Evolutionary conservation across 2,113 vertebrate genomes (phyloP).

Genomic region (Silurus asotus): DNA sequence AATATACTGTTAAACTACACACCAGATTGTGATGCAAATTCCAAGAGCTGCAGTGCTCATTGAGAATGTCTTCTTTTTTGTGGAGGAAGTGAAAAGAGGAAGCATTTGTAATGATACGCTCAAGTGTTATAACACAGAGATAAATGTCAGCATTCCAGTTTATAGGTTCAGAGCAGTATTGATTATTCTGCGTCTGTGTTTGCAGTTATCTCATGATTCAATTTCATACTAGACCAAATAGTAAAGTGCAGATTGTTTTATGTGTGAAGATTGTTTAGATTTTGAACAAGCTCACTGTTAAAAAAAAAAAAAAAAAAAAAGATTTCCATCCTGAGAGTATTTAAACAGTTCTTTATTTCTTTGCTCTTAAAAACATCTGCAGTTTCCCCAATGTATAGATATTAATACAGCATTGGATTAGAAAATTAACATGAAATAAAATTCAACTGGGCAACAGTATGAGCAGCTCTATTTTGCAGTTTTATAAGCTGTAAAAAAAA

Average conservation of each 20-base stretch:
- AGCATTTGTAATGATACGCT: not conserved
- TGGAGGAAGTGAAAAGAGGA: not conserved
- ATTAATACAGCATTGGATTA: not conserved
- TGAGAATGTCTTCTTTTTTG: not conserved
- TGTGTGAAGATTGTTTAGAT: not conserved
- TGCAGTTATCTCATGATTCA: not conserved
- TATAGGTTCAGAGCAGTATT: not conserved
- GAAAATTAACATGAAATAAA: not conserved
- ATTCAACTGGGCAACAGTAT: not conserved
- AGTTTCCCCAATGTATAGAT: not conserved
- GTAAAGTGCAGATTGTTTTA: not conserved
- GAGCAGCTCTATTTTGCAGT: not conserved
- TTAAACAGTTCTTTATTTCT: not conserved
- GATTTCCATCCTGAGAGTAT: not conserved
- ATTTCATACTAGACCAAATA: not conserved
- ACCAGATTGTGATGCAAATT: not conserved
- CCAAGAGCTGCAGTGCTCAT: not conserved
- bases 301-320: not conserved
- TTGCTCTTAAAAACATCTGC: not conserved
- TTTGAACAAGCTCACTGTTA: not conserved
- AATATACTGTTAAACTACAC: not conserved
- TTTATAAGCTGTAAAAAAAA: not conserved
- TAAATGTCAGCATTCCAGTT: constrained; percentile 4
- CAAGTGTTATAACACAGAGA: constrained; percentile 13
- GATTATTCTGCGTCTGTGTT: not conserved